Evolutionary conservation across 2,797 vertebrate genomes (phyloP), one percentile per base, ranked within the genome.

Genomic region (Halcyon chelicuti): DNA sequence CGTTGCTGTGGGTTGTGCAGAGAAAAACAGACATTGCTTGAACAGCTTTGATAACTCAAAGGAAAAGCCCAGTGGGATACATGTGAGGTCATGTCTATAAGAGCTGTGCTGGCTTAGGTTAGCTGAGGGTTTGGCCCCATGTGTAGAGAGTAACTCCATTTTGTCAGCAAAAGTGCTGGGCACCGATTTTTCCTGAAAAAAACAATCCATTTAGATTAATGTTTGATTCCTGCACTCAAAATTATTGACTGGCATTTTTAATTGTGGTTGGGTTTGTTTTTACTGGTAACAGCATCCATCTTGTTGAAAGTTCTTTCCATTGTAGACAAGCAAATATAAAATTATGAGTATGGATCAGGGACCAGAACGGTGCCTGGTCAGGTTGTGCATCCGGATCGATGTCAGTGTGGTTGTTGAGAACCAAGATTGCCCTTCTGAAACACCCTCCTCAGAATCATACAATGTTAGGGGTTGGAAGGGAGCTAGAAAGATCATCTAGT

Each of bases 21-120:
- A 76, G 95, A 67, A 88, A 86, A 92, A 51, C 1, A 93, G 71
- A 28, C 37, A 7, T n/a, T 49, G 42, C 63, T 79, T 2, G 2
- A 87, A 65, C 31, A 62, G 51, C 86, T 96, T 84, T 96, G 92
- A 88, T 76, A 70, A 71, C 71, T 79, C 3, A 54, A 91, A 84
- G 51, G 28, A 71, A 57, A 85, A 94, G 47, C 90, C 70, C 66
- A n/a, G 6, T 42, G 60, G 66, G 67, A 66, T 73, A 18, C 70
- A 49, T 75, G 71, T 46, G 78, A 90, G 95, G 86, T 95, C 92
- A 72, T 81, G 52, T 39, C 63, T 88, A 4, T 52, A 65, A 85
- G 74, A 88, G 67, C 71, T 52, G 0, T 0, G 0, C 37, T 80
- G 77, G 61, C 7, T 54, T 22, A 63, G 51, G 40, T 3, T 8